These are phyloP conservation scores for Malurus elegans DNA, from an alignment of 2,113 vertebrate genomes.

Conservation along the genomic window DNA sequence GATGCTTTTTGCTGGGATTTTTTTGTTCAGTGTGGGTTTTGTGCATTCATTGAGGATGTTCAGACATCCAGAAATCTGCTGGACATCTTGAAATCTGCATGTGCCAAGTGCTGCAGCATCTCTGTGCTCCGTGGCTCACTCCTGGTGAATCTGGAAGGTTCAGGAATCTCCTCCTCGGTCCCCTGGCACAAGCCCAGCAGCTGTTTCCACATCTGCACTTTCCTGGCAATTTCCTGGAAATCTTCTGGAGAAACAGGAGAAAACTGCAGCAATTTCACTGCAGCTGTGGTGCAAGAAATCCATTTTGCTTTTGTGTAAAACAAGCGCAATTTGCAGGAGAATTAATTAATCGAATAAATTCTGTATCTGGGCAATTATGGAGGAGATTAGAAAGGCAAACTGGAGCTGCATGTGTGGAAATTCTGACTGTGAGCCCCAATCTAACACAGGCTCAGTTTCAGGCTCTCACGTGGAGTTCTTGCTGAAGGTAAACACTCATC, in stretches of 20 bases:
- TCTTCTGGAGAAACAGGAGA: background rate
- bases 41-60: background rate
- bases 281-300: background rate
- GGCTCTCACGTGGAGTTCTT: background rate
- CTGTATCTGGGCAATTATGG: background rate
- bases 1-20: background rate
- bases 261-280: background rate
- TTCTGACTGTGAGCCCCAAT: background rate
- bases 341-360: background rate
- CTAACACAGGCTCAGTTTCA: background rate
- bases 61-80: background rate
- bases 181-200: background rate
- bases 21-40: background rate
- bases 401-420: background rate
- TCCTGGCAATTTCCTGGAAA: slow-evolving; percentile 5
- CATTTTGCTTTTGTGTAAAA: accelerated
- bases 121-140: background rate
- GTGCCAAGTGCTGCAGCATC: background rate
- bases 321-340: background rate
- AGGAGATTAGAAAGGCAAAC: background rate
- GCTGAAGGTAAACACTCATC: background rate
- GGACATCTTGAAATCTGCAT: background rate
- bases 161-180: background rate
- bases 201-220: background rate
- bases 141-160: background rate